Evolutionary conservation across 2,113 vertebrate genomes (phyloP).

Genomic region (Mixornis gularis): DNA sequence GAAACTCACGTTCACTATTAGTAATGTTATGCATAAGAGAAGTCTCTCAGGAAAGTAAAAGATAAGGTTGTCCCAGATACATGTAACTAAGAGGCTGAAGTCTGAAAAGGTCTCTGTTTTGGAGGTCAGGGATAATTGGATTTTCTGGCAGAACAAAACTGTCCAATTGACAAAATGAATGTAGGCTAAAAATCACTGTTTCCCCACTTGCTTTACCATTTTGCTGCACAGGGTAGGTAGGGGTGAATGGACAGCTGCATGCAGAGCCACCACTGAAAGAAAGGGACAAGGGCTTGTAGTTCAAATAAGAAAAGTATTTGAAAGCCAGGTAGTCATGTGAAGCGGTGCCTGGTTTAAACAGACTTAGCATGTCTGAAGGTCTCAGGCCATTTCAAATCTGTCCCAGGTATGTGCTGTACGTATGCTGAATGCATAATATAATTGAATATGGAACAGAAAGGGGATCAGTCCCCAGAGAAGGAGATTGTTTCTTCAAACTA

Average conservation of each 20-base stretch:
- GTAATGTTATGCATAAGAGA: neutral
- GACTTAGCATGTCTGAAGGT: neutral
- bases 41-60: neutral
- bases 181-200: neutral
- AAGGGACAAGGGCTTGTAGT: neutral
- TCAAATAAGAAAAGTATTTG: neutral
- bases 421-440: neutral
- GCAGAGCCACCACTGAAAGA: neutral
- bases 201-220: neutral
- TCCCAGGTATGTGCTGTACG: neutral
- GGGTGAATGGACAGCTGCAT: neutral
- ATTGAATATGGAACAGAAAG: conserved; percentile 30
- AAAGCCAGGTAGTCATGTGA: neutral
- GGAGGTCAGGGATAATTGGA: neutral
- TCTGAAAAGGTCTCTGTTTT: neutral
- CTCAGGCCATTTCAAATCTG: neutral
- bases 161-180: neutral
- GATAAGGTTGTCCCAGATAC: neutral
- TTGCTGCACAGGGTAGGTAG: neutral
- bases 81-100: neutral
- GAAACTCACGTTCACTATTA: neutral
- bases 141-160: neutral
- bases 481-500: conserved; percentile 26
- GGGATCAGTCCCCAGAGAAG: neutral
- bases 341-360: neutral